Percentiles rank a stretch among this genome's conserved stretches.
phyloP scores from a whole-genome alignment of 1,140 invertebrate species.

The Drosophila ficusphila region DNA sequence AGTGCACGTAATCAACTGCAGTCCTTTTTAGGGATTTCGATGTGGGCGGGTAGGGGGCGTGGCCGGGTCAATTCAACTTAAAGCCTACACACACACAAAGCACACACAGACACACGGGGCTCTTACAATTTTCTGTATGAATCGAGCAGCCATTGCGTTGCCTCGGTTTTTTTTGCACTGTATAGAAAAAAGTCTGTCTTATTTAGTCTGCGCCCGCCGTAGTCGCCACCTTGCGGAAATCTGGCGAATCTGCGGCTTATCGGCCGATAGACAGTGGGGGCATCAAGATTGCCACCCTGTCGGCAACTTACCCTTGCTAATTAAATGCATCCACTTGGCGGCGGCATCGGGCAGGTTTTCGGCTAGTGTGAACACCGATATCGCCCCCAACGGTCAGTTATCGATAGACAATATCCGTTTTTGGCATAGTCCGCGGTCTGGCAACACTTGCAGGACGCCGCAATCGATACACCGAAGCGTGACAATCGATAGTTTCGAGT shows the following conservation, averaged over 20 bases:
- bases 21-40: slow-evolving; percentile 19
- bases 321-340: neutral
- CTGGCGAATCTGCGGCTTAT: slow-evolving; percentile 43
- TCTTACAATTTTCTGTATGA: slow-evolving; percentile 84
- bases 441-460: neutral
- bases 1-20: slow-evolving; percentile 68
- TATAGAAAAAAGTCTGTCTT: slow-evolving; percentile 65
- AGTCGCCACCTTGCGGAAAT: slow-evolving; percentile 77
- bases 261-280: slow-evolving; percentile 20
- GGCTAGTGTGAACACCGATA: neutral
- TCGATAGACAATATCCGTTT: neutral
- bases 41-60: neutral
- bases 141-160: slow-evolving; percentile 82
- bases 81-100: slow-evolving; percentile 37
- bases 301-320: too few species aligned
- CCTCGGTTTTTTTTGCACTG: slow-evolving; percentile 61
- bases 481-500: slow-evolving; percentile 38
- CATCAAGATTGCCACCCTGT: neutral
- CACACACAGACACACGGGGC: too few species aligned
- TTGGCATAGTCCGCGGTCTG: neutral
- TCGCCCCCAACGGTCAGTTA: too few species aligned
- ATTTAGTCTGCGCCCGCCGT: slow-evolving; percentile 67
- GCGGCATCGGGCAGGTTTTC: too few species aligned
- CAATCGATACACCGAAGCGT: slow-evolving; percentile 12
- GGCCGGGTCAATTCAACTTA: neutral